These are phyloP conservation scores for Myripristis murdjan DNA, from an alignment of 2,797 vertebrate genomes.

Conservation along the genomic window DNA sequence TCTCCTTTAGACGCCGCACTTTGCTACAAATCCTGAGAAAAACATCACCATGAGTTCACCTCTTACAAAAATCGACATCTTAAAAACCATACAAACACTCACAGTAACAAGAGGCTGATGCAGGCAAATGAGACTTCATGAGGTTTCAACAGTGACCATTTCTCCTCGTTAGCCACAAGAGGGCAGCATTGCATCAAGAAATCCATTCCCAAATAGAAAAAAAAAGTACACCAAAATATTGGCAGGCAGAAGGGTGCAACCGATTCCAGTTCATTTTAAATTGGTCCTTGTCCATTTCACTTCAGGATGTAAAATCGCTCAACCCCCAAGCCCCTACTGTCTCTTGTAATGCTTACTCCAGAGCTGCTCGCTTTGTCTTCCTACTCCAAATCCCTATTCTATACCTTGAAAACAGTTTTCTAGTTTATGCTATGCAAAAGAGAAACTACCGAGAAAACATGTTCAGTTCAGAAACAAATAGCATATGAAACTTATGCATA, in stretches of 20 bases:
- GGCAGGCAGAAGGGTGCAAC: slow-evolving; percentile 43
- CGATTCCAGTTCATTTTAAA: slow-evolving; percentile 44
- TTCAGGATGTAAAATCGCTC: neutral
- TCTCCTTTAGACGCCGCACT: slow-evolving; percentile 34
- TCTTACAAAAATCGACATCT: slow-evolving; percentile 57
- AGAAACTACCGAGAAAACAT: slow-evolving; percentile 39
- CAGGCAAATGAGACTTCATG: slow-evolving; percentile 68
- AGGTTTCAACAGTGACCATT: slow-evolving; percentile 28
- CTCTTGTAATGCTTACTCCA: neutral
- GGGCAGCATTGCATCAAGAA: slow-evolving; percentile 57
- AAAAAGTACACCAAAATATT: slow-evolving; percentile 15
- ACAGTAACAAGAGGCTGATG: slow-evolving; percentile 70
- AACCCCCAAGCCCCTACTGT: neutral
- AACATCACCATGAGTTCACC: slow-evolving; percentile 34
- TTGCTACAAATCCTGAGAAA: slow-evolving; percentile 74
- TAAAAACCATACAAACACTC: slow-evolving; percentile 74
- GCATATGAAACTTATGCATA: slow-evolving; percentile 19
- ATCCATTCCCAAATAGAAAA: slow-evolving; percentile 25
- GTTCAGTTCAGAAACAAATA: slow-evolving; percentile 33
- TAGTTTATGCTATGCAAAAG: slow-evolving; percentile 29
- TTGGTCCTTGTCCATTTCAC: slow-evolving; percentile 21
- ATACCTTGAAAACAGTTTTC: slow-evolving; percentile 13
- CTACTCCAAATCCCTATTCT: slow-evolving; percentile 13
- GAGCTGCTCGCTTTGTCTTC: neutral
- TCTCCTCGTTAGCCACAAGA: slow-evolving; percentile 61